A percentile compares a stretch with the other conserved stretches of the same genome.
Conservation (phyloP, 2,797 vertebrate genomes). For the Scyliorhinus canicula region DNA sequence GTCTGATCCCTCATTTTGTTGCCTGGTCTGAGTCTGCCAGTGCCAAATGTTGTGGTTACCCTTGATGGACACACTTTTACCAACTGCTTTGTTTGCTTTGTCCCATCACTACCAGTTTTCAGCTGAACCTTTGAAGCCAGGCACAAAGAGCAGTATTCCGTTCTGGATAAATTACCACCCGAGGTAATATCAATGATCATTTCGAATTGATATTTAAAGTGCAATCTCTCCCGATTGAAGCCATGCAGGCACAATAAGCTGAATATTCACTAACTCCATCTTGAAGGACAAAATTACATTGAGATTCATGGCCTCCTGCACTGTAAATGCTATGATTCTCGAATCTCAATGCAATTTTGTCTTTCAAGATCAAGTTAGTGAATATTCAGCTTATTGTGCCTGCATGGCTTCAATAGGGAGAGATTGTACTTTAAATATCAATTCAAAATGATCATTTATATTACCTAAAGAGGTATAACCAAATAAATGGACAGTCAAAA, state of each 20-base stretch:
- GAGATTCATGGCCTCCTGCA: no score
- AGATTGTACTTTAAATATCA: background rate
- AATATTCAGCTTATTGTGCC: background rate
- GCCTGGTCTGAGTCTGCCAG: background rate
- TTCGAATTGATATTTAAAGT: background rate
- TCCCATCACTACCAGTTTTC: background rate
- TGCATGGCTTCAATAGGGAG: background rate
- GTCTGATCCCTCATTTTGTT: background rate
- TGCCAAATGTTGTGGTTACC: background rate
- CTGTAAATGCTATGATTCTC: no score
- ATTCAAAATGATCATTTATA: background rate
- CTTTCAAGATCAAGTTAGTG: background rate
- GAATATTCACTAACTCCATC: background rate
- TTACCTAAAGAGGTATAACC: background rate
- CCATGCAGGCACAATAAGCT: background rate
- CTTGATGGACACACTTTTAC: background rate
- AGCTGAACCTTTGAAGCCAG: background rate
- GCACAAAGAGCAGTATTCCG: background rate
- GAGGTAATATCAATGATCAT: background rate
- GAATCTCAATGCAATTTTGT: no score
- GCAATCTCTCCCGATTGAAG: background rate
- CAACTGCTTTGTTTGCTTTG: background rate
- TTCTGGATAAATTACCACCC: background rate
- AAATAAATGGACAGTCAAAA: no score
- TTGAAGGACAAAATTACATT: background rate